Base-by-base conservation (phyloP, 2,113 vertebrate genomes). In the Oncorhynchus mykiss region DNA sequence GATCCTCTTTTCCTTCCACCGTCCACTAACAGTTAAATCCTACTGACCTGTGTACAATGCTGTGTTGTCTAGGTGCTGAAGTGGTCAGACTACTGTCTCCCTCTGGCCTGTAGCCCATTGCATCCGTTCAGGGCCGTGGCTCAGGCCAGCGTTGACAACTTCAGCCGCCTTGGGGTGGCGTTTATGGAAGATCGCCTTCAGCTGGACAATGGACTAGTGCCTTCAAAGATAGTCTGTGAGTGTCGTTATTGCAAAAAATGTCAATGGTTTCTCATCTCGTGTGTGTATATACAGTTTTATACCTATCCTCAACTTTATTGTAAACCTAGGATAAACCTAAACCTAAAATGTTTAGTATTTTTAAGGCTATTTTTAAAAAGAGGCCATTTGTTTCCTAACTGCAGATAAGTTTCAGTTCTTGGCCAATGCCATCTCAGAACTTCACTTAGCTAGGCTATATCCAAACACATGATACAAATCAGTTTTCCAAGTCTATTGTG, bases 141-240 rank as follows among this genome's bases (percentile, higher is more conserved):
- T 68, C 93, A 92, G 88, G 93, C 97, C 5, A 98, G 92, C 0
- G 80, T 97, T 67, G 97, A 99, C 24, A 88, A 98, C 89, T 99
- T 98, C 92, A 96, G 94, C 83, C 93, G 86, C 54, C 93, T 99
- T 1, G 98, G 96, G 0, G 94, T 95, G 82, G 98, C 98, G 0
- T 99, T 99, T 80, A 92, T 99, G 87, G 97, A 99, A 87, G 94
- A 96, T 73, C 94, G 96, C 22, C 94, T 99, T 18, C 94, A 90
- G 70, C 94, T 99, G 94, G 96, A 97, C 39, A 87, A 97, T 0
- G 96, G 97, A 64, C 93, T 97, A 48, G 71, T 91, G 57, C 96
- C 96, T 16, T 95, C 93, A 57, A 98, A 93, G 90, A 99, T 99
- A 51, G 87, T 96, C 70, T 98, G 97, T 99, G 88, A 89, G 97